Evolutionary conservation across 2,113 vertebrate species (phyloP).

Genomic region (Phaetusa simplex): DNA sequence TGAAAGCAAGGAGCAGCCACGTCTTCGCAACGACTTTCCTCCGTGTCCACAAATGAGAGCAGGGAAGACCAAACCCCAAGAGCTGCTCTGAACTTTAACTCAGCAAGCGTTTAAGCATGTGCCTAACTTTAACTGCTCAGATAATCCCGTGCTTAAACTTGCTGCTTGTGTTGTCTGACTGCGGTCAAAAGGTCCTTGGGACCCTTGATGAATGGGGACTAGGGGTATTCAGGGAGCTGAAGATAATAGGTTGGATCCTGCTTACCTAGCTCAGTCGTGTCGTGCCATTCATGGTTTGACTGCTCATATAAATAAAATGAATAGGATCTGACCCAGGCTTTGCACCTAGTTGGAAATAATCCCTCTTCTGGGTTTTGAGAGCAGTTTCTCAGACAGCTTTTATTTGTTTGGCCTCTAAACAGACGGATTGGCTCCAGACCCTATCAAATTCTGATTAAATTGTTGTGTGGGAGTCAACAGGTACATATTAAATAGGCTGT

Average conservation of each 20-base stretch:
- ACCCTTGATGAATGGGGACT: not conserved
- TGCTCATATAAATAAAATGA: conserved; percentile 15
- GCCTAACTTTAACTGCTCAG: not conserved
- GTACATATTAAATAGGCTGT: conserved; percentile 18
- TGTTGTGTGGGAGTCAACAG: not conserved
- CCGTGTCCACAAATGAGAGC: not conserved
- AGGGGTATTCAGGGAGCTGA: not conserved
- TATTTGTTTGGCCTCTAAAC: not conserved
- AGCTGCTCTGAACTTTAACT: not conserved
- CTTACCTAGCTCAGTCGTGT: not conserved
- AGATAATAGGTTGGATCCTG: not conserved
- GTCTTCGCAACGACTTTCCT: not conserved
- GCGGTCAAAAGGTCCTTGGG: not conserved
- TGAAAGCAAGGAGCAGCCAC: not conserved
- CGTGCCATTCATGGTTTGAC: not conserved
- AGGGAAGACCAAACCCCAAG: not conserved
- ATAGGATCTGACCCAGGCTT: conserved; percentile 1
- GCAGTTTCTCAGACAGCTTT: not conserved
- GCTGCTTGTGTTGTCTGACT: not conserved
- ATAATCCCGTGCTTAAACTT: conserved; percentile 10
- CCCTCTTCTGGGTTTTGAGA: conserved; percentile 2
- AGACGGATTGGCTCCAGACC: not conserved
- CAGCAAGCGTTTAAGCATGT: not conserved
- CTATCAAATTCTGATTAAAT: conserved; percentile 15
- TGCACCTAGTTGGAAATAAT: conserved; percentile 21